Evolutionary conservation across 2,797 vertebrate genomes (phyloP), one percentile per base, ranked within the genome.

Genomic region (Phrynocephalus forsythii): DNA sequence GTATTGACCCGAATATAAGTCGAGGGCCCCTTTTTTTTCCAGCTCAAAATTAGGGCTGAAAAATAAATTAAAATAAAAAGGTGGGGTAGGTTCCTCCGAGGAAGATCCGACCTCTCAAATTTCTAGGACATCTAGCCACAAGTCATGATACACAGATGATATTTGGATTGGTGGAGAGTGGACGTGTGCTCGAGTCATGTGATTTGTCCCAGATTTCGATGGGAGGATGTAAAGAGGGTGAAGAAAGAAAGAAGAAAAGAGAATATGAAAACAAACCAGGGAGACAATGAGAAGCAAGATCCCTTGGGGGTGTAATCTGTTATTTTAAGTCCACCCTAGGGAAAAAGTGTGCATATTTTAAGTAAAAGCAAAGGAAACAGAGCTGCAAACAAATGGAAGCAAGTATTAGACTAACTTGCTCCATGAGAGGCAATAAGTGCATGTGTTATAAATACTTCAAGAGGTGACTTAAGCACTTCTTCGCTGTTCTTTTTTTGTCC

Each of bases 401-500:
- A 76, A 79, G 52, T 44, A 28, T 69, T 16, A 52, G 79, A 11
- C 0, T 10, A 71, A 38, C 87, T 15, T 33, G 30, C 52, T 52
- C 63, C 1, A 0, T 8, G 48, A 85, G 86, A 73, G 56, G 7
- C 6, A 60, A n/a, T 9, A 76, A 33, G 6, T 75, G 8, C 50
- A 67, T 22, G 67, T 28, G 26, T 30, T 15, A 0, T 1, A 10
- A 16, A 0, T 30, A 38, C 77, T 86, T 30, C 3, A 88, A n/a
- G 22, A 26, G 24, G 48, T 79, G 66, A 9, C 9, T 87, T 86
- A 6, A 10, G 38, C 82, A 79, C 52, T 0, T 48, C 84, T 87
- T 33, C 66, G 33, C 79, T 90, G 73, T 60, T 83, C 24, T 69
- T 81, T 86, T 86, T 38, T 28, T 78, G 22, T 38, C 71, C 69